Percentiles rank a stretch among this genome's conserved stretches.
Conservation (phyloP, 2,113 vertebrate genomes). For the Stigmatopora nigra region DNA sequence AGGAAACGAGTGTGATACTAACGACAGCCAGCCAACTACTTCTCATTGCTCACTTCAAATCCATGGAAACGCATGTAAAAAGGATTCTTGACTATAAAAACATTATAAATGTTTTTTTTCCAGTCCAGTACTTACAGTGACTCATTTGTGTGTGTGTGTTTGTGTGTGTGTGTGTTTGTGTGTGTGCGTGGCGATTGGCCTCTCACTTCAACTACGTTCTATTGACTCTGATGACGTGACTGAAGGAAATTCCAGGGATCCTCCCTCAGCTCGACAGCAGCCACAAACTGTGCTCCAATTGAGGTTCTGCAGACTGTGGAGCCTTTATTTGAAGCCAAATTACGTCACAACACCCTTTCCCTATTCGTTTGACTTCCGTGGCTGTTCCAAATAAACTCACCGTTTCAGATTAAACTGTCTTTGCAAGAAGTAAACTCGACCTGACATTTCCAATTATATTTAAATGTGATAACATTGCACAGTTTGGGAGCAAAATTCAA, state of each 20-base stretch:
- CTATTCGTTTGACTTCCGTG: background rate
- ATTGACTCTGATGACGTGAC: slow-evolving; percentile 58
- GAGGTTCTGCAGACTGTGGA: too few species aligned
- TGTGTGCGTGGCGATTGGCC: slow-evolving; percentile 5
- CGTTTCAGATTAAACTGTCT: too few species aligned
- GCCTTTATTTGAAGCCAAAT: too few species aligned
- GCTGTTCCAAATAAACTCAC: background rate
- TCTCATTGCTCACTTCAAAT: slow-evolving; percentile 15
- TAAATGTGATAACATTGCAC: too few species aligned
- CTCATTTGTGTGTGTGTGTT: slow-evolving; percentile 26
- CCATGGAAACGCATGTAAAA: background rate
- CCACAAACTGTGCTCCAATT: slow-evolving; percentile 1
- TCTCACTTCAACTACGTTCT: slow-evolving; percentile 30
- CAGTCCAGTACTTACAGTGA: slow-evolving; percentile 20
- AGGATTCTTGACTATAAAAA: background rate
- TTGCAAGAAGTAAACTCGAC: too few species aligned
- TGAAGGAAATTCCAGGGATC: slow-evolving; percentile 50
- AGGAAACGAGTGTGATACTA: background rate
- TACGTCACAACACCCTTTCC: too few species aligned
- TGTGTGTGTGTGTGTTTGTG: too few species aligned
- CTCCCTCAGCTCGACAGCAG: slow-evolving; percentile 19
- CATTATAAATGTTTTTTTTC: slow-evolving; percentile 3
- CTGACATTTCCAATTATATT: too few species aligned
- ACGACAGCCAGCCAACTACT: background rate
- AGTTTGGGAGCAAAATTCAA: too few species aligned